Evolutionary conservation across 2,797 vertebrate species (phyloP).

Genomic region (Florisuga fusca): DNA sequence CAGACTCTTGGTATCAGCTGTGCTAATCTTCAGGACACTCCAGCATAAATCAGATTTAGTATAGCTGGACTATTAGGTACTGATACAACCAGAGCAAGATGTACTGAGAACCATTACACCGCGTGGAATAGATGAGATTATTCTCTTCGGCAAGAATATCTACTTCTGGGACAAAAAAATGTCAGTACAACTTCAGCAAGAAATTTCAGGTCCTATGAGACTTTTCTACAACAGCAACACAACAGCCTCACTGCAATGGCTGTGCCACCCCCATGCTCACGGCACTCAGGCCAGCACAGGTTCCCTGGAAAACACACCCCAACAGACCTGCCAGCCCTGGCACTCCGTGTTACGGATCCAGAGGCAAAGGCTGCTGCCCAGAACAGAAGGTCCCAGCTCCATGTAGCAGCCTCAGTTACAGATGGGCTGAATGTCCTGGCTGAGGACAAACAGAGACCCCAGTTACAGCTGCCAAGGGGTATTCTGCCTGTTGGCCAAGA

Average conservation of each 20-base stretch:
- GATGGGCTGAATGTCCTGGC: neutral
- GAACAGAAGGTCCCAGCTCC: neutral
- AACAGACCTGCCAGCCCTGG: neutral
- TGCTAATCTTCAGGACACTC: neutral
- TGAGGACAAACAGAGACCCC: neutral
- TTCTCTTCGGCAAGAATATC: neutral
- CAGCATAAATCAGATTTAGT: neutral
- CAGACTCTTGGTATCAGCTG: neutral
- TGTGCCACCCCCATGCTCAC: neutral
- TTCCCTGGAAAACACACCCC: neutral
- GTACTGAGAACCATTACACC: fast-evolving
- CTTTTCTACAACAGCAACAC: neutral
- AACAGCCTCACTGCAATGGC: fast-evolving
- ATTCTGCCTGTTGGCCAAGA: neutral
- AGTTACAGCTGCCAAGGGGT: neutral
- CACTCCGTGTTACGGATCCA: fast-evolving
- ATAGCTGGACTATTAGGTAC: neutral
- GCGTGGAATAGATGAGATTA: neutral
- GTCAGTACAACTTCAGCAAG: neutral
- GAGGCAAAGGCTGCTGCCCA: neutral
- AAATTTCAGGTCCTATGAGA: neutral
- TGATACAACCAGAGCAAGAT: neutral
- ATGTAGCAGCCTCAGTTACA: neutral
- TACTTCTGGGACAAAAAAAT: neutral
- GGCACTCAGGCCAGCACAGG: neutral